phyloP scores from a whole-genome alignment of 2,113 vertebrate genomes.

The Phycodurus eques region DNA sequence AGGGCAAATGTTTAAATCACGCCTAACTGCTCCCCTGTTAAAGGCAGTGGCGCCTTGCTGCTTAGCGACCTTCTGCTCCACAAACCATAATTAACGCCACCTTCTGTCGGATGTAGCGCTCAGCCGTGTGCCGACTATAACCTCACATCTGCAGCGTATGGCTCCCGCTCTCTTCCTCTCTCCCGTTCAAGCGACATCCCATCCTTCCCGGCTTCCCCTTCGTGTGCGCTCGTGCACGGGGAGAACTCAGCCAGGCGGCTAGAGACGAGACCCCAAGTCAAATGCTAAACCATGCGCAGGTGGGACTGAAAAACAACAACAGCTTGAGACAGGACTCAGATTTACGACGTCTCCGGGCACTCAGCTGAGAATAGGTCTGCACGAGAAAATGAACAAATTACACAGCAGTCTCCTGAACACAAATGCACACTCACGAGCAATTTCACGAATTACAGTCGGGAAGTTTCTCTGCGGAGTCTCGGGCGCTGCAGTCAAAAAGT shows the following conservation, averaged over 20 bases:
- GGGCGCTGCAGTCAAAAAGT: slow-evolving; percentile 60
- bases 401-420: slow-evolving; percentile 69
- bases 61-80: slow-evolving; percentile 54
- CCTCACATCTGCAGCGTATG: slow-evolving; percentile 41
- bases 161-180: slow-evolving; percentile 18
- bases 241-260: slow-evolving; percentile 66
- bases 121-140: slow-evolving; percentile 35
- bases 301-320: slow-evolving; percentile 77
- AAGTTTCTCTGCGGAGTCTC: slow-evolving; percentile 59
- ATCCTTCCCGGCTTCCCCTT: slow-evolving; percentile 54
- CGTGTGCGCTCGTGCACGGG: slow-evolving; percentile 58
- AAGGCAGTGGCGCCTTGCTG: slow-evolving; percentile 49
- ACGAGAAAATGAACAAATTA: slow-evolving; percentile 72
- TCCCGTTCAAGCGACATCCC: slow-evolving; percentile 31
- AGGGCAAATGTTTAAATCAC: slow-evolving; percentile 51
- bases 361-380: slow-evolving; percentile 69
- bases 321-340: slow-evolving; percentile 71
- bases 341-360: slow-evolving; percentile 72
- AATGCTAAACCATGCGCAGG: slow-evolving; percentile 79
- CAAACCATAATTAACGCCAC: slow-evolving; percentile 68
- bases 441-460: slow-evolving; percentile 71
- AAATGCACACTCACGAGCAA: slow-evolving; percentile 70
- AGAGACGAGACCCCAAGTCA: slow-evolving; percentile 69
- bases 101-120: slow-evolving; percentile 56
- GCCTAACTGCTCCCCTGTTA: slow-evolving; percentile 49